Evolutionary conservation across 2,113 vertebrate genomes (phyloP).

Genomic region (Oreochromis niloticus): DNA sequence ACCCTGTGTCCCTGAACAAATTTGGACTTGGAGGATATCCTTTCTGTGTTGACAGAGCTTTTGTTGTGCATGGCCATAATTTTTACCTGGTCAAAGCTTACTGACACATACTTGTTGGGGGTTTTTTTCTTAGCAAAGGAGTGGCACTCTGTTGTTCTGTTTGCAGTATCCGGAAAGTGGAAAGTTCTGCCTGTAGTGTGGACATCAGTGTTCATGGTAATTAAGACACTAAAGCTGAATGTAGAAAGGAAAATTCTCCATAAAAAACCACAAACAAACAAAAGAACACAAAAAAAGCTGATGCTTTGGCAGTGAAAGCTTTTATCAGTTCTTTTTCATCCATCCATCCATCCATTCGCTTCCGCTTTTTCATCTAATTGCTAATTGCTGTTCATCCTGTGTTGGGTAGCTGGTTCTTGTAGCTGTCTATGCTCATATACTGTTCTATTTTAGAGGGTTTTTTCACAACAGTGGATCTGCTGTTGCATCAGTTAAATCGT

Average conservation of each 20-base stretch:
- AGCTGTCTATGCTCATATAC: neutral
- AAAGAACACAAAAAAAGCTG: neutral
- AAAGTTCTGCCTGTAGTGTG: neutral
- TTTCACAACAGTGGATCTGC: neutral
- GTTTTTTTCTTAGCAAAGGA: accelerated
- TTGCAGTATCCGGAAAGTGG: neutral
- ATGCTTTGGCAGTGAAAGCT: neutral
- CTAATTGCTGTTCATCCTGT: neutral
- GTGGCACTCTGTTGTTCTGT: neutral
- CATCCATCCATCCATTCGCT: no score
- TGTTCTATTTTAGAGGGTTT: neutral
- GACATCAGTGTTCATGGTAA: neutral
- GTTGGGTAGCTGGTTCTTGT: neutral
- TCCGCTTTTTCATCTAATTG: no score
- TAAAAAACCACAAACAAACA: neutral
- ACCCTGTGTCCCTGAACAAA: conserved; percentile 20
- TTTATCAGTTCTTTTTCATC: neutral
- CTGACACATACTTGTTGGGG: neutral
- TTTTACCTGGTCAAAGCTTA: neutral
- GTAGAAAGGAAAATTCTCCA: neutral
- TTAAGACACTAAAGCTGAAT: neutral
- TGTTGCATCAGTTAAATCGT: neutral
- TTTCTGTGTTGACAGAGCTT: conserved; percentile 10
- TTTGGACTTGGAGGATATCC: conserved; percentile 11
- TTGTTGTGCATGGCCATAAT: conserved; percentile 16